phyloP scores from a whole-genome alignment of 2,888 invertebrate genomes.

The Rosalia funebris region DNA sequence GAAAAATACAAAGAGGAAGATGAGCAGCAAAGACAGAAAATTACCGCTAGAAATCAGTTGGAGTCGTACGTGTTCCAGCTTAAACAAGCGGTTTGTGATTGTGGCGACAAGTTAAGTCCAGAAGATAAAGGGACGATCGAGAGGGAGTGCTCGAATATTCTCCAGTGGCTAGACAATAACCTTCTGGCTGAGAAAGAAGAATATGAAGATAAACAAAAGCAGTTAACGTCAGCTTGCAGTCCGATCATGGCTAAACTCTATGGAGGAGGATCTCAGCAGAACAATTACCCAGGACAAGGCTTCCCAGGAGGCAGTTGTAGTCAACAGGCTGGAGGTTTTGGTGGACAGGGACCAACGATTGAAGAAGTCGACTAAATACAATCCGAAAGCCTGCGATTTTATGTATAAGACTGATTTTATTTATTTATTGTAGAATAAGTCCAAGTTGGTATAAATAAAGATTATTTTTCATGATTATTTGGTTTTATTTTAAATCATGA shows the following conservation, averaged over 20 bases:
- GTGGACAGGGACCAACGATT: background rate
- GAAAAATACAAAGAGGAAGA: slow-evolving; percentile 79
- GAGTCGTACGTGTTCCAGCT: slow-evolving; percentile 76
- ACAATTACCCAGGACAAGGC: background rate
- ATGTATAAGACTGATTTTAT: background rate
- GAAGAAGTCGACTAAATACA: background rate
- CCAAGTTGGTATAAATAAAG: no score
- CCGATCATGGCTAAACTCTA: slow-evolving; percentile 72
- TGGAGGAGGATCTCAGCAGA: slow-evolving; percentile 11
- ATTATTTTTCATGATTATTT: no score
- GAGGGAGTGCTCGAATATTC: slow-evolving; percentile 68
- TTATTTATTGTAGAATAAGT: no score
- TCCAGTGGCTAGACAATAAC: slow-evolving; percentile 78
- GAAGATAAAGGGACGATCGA: slow-evolving; percentile 62
- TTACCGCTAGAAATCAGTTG: slow-evolving; percentile 76
- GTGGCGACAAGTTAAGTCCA: slow-evolving; percentile 71
- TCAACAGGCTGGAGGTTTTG: background rate
- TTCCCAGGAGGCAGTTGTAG: background rate
- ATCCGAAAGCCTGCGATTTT: background rate
- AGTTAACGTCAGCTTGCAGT: slow-evolving; percentile 63
- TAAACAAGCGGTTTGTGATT: slow-evolving; percentile 75
- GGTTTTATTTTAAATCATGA: no score
- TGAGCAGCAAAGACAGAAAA: slow-evolving; percentile 73
- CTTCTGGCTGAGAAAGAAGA: slow-evolving; percentile 72
- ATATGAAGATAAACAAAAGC: slow-evolving; percentile 69